Conservation (phyloP, 2,113 vertebrate genomes). For the Psilopogon haemacephalus region DNA sequence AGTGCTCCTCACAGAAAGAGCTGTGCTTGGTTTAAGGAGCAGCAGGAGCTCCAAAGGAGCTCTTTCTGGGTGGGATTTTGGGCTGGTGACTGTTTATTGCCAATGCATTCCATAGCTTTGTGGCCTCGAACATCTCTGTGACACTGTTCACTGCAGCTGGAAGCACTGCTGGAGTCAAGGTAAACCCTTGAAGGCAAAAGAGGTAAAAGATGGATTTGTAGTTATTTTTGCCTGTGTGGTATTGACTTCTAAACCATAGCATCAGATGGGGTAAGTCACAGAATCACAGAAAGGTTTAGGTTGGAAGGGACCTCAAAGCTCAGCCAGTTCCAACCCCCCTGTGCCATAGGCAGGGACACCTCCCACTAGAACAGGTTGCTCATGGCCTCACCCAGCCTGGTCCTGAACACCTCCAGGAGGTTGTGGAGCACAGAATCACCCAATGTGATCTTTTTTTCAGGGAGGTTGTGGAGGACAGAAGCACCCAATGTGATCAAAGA, state of each 20-base stretch:
- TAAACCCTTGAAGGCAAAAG: background rate
- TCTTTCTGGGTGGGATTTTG: background rate
- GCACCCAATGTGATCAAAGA: no score
- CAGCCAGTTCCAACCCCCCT: no score
- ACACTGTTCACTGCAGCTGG: background rate
- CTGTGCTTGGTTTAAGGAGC: background rate
- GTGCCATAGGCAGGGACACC: no score
- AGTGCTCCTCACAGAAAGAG: background rate
- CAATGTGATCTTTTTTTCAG: no score
- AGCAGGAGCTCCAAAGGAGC: background rate
- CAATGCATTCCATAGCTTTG: background rate
- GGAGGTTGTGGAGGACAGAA: no score
- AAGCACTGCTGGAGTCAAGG: background rate
- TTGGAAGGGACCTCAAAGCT: no score
- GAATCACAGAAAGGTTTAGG: no score
- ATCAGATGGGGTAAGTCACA: background rate
- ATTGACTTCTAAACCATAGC: background rate
- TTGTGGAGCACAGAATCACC: no score
- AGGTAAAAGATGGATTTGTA: background rate
- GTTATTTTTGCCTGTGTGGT: background rate
- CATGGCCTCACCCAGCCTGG: no score
- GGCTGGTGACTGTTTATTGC: background rate
- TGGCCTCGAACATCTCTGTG: background rate
- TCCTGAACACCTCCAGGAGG: no score
- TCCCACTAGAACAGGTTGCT: no score